phyloP scores from a whole-genome alignment of 2,888 invertebrate species.

The Phaonia tiefii region DNA sequence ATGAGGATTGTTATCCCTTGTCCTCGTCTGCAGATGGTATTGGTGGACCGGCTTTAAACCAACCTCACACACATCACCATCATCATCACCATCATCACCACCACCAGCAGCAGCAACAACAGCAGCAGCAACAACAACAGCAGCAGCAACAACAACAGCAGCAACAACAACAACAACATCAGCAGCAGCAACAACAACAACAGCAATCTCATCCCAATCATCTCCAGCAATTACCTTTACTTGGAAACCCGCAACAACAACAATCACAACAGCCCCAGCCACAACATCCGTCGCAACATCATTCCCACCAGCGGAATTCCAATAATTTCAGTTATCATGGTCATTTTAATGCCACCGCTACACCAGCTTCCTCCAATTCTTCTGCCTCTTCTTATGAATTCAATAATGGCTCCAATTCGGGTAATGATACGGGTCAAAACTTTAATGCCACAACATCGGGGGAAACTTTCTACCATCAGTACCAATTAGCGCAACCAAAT shows the following conservation, averaged over 20 bases:
- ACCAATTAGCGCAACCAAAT: slow-evolving; percentile 73
- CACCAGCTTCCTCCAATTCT: slow-evolving; percentile 75
- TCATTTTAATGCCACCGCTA: slow-evolving; percentile 80
- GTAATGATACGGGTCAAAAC: slow-evolving; percentile 67
- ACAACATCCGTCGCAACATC: slow-evolving; percentile 51
- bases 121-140: slow-evolving; percentile 64
- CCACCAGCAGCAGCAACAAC: slow-evolving; percentile 69
- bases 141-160: slow-evolving; percentile 69
- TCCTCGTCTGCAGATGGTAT: slow-evolving; percentile 59
- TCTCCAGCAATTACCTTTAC: neutral
- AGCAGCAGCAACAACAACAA: slow-evolving; percentile 63
- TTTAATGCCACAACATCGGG: slow-evolving; percentile 65
- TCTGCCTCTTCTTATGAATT: slow-evolving; percentile 80
- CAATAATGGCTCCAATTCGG: slow-evolving; percentile 80
- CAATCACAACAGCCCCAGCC: slow-evolving; percentile 68
- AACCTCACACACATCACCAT: slow-evolving; percentile 68
- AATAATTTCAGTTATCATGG: slow-evolving; percentile 75
- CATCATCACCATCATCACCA: slow-evolving; percentile 68
- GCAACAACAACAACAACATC: slow-evolving; percentile 66
- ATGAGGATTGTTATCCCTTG: slow-evolving; percentile 90
- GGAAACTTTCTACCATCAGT: slow-evolving; percentile 73
- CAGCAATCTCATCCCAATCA: slow-evolving; percentile 46
- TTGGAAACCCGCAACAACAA: slow-evolving; percentile 63
- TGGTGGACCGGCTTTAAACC: slow-evolving; percentile 67
- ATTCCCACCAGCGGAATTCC: slow-evolving; percentile 64